These are phyloP conservation scores for Drosophila infuscata DNA, from an alignment of 2,888 invertebrate species.

Conservation along the genomic window DNA sequence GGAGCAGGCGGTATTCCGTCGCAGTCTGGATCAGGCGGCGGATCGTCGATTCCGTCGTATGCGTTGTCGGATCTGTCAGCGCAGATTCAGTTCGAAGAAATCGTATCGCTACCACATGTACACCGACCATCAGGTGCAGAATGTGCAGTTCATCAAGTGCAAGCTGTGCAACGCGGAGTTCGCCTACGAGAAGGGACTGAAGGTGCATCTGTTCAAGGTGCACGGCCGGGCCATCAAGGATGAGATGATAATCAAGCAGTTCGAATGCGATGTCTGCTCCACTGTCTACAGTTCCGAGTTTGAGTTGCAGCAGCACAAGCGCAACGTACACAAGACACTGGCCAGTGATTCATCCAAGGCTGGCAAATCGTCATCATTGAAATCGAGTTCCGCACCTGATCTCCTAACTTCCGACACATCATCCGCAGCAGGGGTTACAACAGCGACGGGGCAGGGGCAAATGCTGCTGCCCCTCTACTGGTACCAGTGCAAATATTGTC, in stretches of 20 bases:
- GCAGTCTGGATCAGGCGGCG: conserved; percentile 82
- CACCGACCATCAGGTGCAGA: conserved; percentile 84
- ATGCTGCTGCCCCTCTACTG: conserved; percentile 79
- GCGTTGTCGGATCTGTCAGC: conserved; percentile 85
- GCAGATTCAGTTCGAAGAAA: conserved; percentile 84
- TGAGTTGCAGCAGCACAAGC: conserved; percentile 83
- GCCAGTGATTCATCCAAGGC: background rate
- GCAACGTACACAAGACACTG: conserved; percentile 79
- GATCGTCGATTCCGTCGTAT: conserved; percentile 83
- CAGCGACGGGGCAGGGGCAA: background rate
- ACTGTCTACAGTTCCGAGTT: conserved; percentile 83
- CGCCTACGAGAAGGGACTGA: conserved; percentile 85
- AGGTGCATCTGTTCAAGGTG: conserved; percentile 85
- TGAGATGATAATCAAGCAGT: conserved; percentile 83
- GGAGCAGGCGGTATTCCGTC: conserved; percentile 79
- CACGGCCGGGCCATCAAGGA: conserved; percentile 83
- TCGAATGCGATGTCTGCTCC: conserved; percentile 84
- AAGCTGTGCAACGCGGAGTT: conserved; percentile 85
- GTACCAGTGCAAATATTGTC: conserved; percentile 85
- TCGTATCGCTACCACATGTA: conserved; percentile 85
- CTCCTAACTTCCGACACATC: no score
- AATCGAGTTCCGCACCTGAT: no score
- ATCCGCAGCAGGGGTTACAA: no score
- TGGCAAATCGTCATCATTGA: conserved; percentile 3
- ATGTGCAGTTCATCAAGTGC: conserved; percentile 85